A percentile compares a stretch with the other conserved stretches of the same genome.
Evolutionary conservation across 2,888 invertebrate species (phyloP).

Genomic region (Machimus atricapillus): DNA sequence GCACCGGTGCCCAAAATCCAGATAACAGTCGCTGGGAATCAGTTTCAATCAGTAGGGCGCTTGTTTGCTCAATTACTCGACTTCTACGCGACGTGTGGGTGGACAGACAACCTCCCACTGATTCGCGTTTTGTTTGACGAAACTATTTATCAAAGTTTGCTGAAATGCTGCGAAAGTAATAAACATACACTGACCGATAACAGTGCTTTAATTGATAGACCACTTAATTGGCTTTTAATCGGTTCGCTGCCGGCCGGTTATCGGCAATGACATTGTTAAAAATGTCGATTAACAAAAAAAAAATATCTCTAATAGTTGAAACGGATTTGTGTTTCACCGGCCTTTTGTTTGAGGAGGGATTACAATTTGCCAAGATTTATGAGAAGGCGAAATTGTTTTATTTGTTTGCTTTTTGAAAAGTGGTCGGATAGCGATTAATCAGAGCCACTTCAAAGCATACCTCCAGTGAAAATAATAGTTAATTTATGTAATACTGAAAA

Average conservation of each 20-base stretch:
- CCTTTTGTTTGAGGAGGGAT: background rate
- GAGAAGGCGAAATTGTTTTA: background rate
- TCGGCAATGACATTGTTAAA: slow-evolving; percentile 4
- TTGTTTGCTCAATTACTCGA: background rate
- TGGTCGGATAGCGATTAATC: background rate
- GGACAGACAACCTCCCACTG: background rate
- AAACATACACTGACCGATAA: slow-evolving; percentile 10
- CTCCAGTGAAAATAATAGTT: background rate
- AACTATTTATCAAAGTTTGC: slow-evolving; percentile 9
- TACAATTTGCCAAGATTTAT: slow-evolving; percentile 19
- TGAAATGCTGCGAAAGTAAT: background rate
- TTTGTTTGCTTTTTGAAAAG: background rate
- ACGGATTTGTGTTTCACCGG: background rate
- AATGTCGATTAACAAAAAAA: slow-evolving; percentile 21
- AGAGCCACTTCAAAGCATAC: background rate
- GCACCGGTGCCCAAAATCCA: background rate
- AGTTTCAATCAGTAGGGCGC: background rate
- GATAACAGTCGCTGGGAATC: background rate
- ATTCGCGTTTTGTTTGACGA: slow-evolving; percentile 2
- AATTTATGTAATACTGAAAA: background rate
- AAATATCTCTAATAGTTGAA: background rate
- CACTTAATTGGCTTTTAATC: slow-evolving; percentile 28
- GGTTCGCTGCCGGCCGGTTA: background rate
- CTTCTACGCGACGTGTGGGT: background rate
- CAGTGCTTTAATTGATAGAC: slow-evolving; percentile 6